phyloP scores from a whole-genome alignment of 2,797 vertebrate genomes.

The Sebastes aleutianus region DNA sequence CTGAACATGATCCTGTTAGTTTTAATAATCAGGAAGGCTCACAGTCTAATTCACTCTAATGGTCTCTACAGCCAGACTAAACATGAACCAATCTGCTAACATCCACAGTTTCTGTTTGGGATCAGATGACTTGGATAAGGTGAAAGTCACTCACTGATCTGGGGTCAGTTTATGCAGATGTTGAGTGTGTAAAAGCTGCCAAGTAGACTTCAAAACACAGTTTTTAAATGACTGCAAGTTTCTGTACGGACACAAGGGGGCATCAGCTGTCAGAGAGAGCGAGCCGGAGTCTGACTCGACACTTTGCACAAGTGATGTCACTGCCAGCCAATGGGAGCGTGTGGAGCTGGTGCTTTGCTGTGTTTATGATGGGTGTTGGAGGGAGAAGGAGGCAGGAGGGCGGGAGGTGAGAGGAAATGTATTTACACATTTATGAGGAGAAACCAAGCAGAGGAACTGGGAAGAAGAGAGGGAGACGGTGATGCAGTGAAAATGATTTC shows the following conservation, averaged over 20 bases:
- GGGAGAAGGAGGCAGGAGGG: not conserved
- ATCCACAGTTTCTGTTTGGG: not conserved
- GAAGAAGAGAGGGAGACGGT: not conserved
- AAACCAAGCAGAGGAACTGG: not conserved
- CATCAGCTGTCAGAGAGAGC: slow-evolving; percentile 44
- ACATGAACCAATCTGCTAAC: slow-evolving; percentile 42
- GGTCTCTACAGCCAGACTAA: slow-evolving; percentile 1
- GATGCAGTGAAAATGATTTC: slow-evolving; percentile 24
- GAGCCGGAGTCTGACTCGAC: slow-evolving; percentile 57
- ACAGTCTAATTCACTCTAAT: slow-evolving; percentile 51
- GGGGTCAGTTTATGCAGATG: not conserved
- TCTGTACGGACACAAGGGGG: slow-evolving; percentile 68
- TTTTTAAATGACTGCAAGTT: slow-evolving; percentile 10
- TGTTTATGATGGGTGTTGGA: slow-evolving; percentile 2
- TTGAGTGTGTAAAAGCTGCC: not conserved
- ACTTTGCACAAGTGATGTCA: slow-evolving; percentile 89
- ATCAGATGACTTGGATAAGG: slow-evolving; percentile 4
- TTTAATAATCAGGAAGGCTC: slow-evolving; percentile 43
- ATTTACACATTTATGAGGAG: slow-evolving; percentile 47
- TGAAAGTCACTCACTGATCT: not conserved
- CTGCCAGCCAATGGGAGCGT: slow-evolving; percentile 86
- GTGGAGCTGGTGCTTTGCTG: slow-evolving; percentile 47
- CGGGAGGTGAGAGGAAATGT: slow-evolving; percentile 5
- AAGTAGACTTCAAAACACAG: not conserved
- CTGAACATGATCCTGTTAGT: slow-evolving; percentile 48